Percentiles rank a stretch among this genome's conserved stretches.
Evolutionary conservation across 2,888 invertebrate species (phyloP).

Genomic region (Deilephila elpenor): DNA sequence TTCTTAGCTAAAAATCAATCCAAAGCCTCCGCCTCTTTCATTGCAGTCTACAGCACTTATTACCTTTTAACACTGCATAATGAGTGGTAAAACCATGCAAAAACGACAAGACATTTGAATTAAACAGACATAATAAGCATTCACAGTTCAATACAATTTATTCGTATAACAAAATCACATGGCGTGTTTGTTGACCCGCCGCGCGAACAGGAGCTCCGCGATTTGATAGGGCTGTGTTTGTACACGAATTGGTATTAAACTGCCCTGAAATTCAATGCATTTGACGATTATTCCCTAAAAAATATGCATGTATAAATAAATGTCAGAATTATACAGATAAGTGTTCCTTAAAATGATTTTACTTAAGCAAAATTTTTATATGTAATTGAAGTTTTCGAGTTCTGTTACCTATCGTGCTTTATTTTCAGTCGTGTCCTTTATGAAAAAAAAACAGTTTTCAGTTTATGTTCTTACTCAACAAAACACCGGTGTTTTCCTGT

Average conservation of each 20-base stretch:
- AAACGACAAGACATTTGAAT: slow-evolving; percentile 22
- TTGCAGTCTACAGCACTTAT: neutral
- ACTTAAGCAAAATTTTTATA: no score
- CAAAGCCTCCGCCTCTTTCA: slow-evolving; percentile 1
- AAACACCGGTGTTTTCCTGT: neutral
- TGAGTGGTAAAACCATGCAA: slow-evolving; percentile 9
- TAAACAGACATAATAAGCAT: slow-evolving; percentile 24
- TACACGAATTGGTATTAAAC: neutral
- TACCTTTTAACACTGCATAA: slow-evolving; percentile 8
- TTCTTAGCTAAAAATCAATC: neutral
- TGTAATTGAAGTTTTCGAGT: no score
- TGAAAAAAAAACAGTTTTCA: no score
- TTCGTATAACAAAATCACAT: slow-evolving; percentile 28
- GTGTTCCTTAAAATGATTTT: no score
- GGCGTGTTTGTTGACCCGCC: slow-evolving; percentile 30
- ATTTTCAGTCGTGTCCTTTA: no score
- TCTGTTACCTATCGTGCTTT: no score
- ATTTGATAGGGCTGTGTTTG: slow-evolving; percentile 20
- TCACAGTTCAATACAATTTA: slow-evolving; percentile 30
- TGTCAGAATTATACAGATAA: no score
- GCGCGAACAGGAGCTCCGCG: slow-evolving; percentile 28
- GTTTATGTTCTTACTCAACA: no score
- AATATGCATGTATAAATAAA: no score
- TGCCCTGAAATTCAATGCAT: no score
- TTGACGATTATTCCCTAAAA: no score